Conservation (phyloP, 2,888 invertebrate genomes). For the Orthosia incerta region DNA sequence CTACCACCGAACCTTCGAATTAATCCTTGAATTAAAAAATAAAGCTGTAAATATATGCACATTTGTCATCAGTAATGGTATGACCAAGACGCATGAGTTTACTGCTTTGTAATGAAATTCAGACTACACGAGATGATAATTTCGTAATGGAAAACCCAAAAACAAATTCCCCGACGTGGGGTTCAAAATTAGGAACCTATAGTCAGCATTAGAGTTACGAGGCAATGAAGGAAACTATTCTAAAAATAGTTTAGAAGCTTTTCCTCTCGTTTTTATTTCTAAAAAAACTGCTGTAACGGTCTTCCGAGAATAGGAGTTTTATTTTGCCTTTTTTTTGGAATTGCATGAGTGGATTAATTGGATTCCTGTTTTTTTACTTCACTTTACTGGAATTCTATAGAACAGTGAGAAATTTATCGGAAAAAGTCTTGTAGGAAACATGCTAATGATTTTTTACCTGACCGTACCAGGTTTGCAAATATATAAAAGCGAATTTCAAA, state of each 20-base stretch:
- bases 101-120: background rate
- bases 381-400: constrained; percentile 2
- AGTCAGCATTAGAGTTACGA: background rate
- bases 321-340: constrained; percentile 34
- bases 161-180: background rate
- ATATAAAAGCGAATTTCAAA: constrained; percentile 40
- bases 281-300: constrained; percentile 22
- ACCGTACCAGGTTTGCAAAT: constrained; percentile 34
- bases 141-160: background rate
- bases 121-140: background rate
- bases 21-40: too few species aligned
- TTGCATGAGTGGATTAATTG: constrained; percentile 36
- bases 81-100: too few species aligned
- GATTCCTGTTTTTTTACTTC: constrained; percentile 4
- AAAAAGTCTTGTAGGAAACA: background rate
- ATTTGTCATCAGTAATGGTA: too few species aligned
- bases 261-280: background rate
- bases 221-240: constrained; percentile 8
- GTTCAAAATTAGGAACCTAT: background rate
- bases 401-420: background rate
- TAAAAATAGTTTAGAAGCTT: background rate
- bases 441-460: background rate
- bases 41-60: too few species aligned
- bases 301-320: constrained; percentile 13
- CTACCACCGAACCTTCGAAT: too few species aligned